phyloP scores from a whole-genome alignment of 2,888 invertebrate species.

The Nephrotoma appendiculata region DNA sequence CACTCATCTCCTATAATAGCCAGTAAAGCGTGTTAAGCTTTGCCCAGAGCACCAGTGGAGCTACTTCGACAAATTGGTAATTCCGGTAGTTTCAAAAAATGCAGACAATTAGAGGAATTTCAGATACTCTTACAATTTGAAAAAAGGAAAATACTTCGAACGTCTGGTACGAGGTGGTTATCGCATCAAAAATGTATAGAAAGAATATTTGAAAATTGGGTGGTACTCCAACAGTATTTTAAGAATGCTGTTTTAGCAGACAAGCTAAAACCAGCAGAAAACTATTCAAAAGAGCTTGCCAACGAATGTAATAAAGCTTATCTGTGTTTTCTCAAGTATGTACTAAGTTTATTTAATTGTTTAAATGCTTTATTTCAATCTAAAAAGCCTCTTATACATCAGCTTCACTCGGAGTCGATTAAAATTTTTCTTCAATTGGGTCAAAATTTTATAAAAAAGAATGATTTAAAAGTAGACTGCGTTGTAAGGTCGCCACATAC shows the following conservation, averaged over 20 bases:
- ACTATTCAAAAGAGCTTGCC: conserved; percentile 9
- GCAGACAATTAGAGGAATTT: too few species aligned
- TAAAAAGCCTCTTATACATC: conserved; percentile 13
- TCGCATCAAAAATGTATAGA: conserved; percentile 12
- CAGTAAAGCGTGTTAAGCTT: too few species aligned
- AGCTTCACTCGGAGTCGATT: conserved; percentile 10
- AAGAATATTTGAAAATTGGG: conserved; percentile 13
- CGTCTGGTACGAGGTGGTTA: conserved; percentile 12
- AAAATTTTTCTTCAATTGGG: conserved; percentile 10
- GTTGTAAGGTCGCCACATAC: neutral
- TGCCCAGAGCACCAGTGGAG: too few species aligned
- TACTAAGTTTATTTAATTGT: conserved; percentile 14
- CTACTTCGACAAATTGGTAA: too few species aligned
- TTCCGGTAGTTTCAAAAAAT: too few species aligned
- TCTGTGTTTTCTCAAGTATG: conserved; percentile 14
- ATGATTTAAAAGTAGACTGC: too few species aligned
- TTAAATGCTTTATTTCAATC: conserved; percentile 15
- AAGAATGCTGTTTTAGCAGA: conserved; percentile 9
- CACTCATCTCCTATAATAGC: too few species aligned
- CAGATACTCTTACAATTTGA: too few species aligned
- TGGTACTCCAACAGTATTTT: conserved; percentile 9
- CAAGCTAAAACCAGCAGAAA: conserved; percentile 12
- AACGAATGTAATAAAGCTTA: conserved; percentile 13
- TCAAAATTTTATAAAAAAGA: conserved; percentile 9
- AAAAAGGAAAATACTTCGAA: conserved; percentile 10